These are phyloP conservation scores for Tanypteryx hageni DNA, from an alignment of 2,888 invertebrate species.

Conservation along the genomic window DNA sequence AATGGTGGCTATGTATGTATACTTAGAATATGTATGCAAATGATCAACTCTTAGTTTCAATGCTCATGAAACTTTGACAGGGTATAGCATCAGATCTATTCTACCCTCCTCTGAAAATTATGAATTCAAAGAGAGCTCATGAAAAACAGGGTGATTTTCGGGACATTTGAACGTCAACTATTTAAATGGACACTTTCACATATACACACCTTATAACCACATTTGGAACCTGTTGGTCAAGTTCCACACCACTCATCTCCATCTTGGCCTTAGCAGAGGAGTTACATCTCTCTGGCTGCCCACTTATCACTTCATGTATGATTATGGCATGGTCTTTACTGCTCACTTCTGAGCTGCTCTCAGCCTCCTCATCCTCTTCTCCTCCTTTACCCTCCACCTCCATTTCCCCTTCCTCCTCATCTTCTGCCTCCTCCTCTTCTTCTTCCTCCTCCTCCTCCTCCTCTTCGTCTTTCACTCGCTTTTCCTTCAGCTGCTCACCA, in stretches of 20 bases:
- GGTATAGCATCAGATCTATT: too few species aligned
- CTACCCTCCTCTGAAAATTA: too few species aligned
- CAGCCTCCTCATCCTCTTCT: slow-evolving; percentile 66
- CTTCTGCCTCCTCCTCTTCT: slow-evolving; percentile 69
- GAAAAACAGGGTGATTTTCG: too few species aligned
- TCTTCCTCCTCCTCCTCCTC: slow-evolving; percentile 71
- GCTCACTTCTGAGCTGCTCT: slow-evolving; percentile 66
- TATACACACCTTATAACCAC: slow-evolving; percentile 66
- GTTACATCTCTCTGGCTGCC: neutral
- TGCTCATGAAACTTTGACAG: too few species aligned
- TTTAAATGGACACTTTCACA: too few species aligned
- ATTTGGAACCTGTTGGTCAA: slow-evolving; percentile 68
- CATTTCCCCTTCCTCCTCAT: slow-evolving; percentile 67
- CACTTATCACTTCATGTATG: slow-evolving; percentile 14
- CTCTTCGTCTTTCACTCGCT: slow-evolving; percentile 59
- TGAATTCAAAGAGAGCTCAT: too few species aligned
- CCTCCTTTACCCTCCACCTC: slow-evolving; percentile 71
- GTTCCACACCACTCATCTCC: slow-evolving; percentile 65
- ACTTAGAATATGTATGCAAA: too few species aligned
- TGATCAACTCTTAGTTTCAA: too few species aligned
- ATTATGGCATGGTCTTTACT: slow-evolving; percentile 29
- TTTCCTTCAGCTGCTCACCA: slow-evolving; percentile 64
- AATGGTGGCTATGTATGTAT: too few species aligned
- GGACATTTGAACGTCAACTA: too few species aligned
- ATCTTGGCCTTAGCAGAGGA: neutral